A percentile compares a stretch with the other conserved stretches of the same genome.
These are phyloP conservation scores for Rhipidura dahli DNA, from an alignment of 2,113 vertebrate species.

Conservation along the genomic window DNA sequence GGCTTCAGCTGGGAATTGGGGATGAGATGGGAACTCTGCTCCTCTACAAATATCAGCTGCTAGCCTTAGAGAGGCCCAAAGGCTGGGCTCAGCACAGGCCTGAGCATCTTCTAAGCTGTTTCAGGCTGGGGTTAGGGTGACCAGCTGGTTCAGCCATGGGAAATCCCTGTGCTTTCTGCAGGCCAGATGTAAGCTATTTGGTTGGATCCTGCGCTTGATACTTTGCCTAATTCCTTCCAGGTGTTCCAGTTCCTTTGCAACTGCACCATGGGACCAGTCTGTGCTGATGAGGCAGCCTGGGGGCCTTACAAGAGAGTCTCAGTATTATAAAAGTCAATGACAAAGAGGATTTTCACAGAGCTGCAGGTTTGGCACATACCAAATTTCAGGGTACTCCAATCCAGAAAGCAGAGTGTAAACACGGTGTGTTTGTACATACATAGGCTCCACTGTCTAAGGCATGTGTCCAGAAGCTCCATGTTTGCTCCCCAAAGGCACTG, in stretches of 20 bases:
- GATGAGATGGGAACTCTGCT: background rate
- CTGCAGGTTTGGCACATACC: too few species aligned
- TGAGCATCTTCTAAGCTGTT: background rate
- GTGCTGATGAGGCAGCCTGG: background rate
- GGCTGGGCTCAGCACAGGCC: background rate
- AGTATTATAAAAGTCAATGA: background rate
- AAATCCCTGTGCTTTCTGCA: background rate
- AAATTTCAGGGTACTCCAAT: background rate
- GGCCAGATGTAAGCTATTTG: background rate
- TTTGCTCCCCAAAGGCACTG: background rate
- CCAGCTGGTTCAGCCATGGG: background rate
- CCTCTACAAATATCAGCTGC: background rate
- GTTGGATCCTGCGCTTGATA: background rate
- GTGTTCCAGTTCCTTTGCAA: background rate
- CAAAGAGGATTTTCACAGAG: background rate
- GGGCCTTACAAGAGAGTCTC: background rate
- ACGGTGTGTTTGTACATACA: background rate
- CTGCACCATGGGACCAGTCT: fast-evolving
- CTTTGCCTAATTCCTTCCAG: background rate
- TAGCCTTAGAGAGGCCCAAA: background rate
- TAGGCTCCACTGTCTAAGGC: background rate
- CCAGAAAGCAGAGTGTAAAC: background rate
- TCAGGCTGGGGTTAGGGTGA: background rate
- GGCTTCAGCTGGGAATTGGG: background rate
- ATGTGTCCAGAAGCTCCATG: fast-evolving